Evolutionary conservation across 2,888 invertebrate species (phyloP).

Genomic region (Poecilus cupreus): DNA sequence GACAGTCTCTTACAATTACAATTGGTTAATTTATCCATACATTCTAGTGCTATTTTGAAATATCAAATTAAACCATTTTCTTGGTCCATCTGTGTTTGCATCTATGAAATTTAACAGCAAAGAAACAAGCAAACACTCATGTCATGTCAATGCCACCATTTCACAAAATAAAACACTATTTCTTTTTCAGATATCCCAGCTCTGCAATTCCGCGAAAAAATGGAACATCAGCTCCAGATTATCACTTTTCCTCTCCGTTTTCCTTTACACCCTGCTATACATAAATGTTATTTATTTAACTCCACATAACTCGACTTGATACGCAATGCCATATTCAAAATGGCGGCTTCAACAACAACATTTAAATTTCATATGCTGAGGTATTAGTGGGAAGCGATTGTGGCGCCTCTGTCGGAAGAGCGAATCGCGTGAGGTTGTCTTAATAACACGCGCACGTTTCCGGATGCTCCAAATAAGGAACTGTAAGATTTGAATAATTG

Average conservation of each 20-base stretch:
- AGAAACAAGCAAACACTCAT: too few species aligned
- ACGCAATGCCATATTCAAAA: conserved; percentile 1
- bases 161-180: not conserved
- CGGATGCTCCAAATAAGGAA: not conserved
- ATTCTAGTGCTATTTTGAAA: too few species aligned
- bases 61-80: too few species aligned
- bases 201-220: not conserved
- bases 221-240: conserved; percentile 10
- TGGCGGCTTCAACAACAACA: not conserved
- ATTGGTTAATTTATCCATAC: too few species aligned
- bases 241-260: not conserved
- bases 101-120: too few species aligned
- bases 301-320: conserved; percentile 13
- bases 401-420: not conserved
- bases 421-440: not conserved
- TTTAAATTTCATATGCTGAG: conserved; percentile 28
- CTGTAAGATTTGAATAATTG: too few species aligned
- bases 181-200: not conserved
- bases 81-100: too few species aligned
- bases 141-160: too few species aligned
- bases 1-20: too few species aligned
- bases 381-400: conserved; percentile 6
- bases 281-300: conserved; percentile 26
- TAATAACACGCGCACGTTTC: not conserved
- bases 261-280: conserved; percentile 11